Base-by-base conservation (phyloP, 2,113 vertebrate genomes). In the Ciconia boyciana region DNA sequence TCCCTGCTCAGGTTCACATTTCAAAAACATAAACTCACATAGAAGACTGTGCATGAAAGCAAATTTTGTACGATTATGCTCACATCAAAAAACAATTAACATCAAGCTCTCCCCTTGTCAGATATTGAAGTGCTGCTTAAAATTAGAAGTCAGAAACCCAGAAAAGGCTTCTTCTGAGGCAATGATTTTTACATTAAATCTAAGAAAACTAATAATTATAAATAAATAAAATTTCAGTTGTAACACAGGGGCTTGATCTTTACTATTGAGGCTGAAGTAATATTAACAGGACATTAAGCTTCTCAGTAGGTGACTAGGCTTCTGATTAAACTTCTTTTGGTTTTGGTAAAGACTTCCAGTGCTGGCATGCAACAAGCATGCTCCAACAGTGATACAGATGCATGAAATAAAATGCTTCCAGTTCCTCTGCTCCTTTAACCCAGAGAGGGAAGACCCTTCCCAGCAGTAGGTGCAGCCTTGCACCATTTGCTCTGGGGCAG, bases 31-130 rank as follows among this genome's bases (percentile, higher is more conserved):
- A 85, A 95, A 94, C 31, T 87, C 66, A 95, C 32, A 78, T 8
- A 49, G 89, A 92, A 94, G 94, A 94, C n/a, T 93, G 87, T 61
- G 89, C 75, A 80, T 74, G 95, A 96, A 95, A 94, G 48, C 69
- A 85, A 85, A 87, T 88, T 95, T 92, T 96, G 76, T 82, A 90
- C 76, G 31, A 91, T 87, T 94, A 93, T 84, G 61, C 84, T 93
- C 57, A 80, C 91, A 95, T 90, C 86, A 97, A 97, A 95, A 96
- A 97, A 96, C 94, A 97, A 97, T 98, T 96, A 96, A 82, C 61
- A 92, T 96, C 62, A 94, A 97, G 49, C 6, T 12, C 62, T 94
- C 39, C 69, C 90, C 89, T 96, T 97, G 92, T 89, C 89, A 97
- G 89, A 69, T 52, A 94, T 14, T 93, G 81, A 96, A 94, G 74